Percentiles rank a stretch among this genome's conserved stretches.
phyloP scores from a whole-genome alignment of 2,113 vertebrate species.

The Elaphurus davidianus region DNA sequence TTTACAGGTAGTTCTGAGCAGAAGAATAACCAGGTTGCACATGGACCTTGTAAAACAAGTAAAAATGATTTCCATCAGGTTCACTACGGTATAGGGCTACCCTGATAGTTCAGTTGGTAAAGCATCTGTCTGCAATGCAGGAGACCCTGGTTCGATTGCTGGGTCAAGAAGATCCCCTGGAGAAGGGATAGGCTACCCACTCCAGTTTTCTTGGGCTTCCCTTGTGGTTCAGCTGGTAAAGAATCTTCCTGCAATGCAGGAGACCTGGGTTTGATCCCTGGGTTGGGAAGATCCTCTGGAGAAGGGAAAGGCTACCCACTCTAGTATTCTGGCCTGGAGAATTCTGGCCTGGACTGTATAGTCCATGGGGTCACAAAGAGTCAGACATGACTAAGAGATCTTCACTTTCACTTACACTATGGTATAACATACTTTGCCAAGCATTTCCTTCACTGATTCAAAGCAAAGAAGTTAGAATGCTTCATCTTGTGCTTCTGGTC shows the following conservation, averaged over 20 bases:
- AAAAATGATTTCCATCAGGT: background rate
- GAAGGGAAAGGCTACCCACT: background rate
- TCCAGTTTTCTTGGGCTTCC: background rate
- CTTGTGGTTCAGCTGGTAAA: background rate
- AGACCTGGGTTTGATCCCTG: background rate
- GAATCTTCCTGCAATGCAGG: background rate
- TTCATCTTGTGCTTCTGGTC: background rate
- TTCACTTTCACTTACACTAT: background rate
- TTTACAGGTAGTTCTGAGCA: background rate
- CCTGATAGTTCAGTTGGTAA: background rate
- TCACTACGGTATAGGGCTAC: background rate
- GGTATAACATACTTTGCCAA: background rate
- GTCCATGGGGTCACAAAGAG: background rate
- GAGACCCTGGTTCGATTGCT: rapidly evolving
- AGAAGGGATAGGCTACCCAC: background rate
- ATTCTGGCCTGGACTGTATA: background rate
- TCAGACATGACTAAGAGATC: background rate
- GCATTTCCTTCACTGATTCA: background rate
- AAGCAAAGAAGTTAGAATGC: background rate
- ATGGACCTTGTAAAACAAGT: background rate
- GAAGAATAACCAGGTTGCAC: background rate
- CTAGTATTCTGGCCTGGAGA: background rate
- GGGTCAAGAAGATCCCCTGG: background rate
- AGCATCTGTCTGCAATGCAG: background rate
- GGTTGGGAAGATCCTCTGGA: background rate